Evolutionary conservation across 37 sponge, comb jelly and placozoan genomes (phyloP), one percentile per base, ranked within the genome.

Genomic region (Cliona cf. orientalis): DNA sequence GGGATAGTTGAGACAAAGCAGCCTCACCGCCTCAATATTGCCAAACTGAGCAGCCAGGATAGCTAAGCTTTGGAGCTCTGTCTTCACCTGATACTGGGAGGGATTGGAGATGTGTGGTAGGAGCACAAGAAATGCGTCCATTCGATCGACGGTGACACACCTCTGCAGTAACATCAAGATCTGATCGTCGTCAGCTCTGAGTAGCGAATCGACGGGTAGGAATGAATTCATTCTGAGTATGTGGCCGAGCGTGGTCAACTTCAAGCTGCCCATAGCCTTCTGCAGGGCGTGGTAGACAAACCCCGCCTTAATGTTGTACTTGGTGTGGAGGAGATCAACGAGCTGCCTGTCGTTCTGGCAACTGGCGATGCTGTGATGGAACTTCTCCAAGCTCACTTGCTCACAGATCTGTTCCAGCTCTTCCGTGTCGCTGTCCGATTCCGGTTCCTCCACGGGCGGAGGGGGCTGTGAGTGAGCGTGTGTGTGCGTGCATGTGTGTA

Each of bases 31-130:
- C 1, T 46, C 68, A 5, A 81, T 66, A 29, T 42, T 43, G 0
- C 83, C 91, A 33, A 80, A 31, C 42, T 91, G 91, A 0, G 91
- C 87, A 19, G 87, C 87, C 11, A 91, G 46, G 23, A 83, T 82
- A 2, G 87, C 79, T 29, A 81, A 67, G 37, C 76, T 79, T 64
- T 91, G 91, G 0, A 91, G 83, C 43, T 82, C 65, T 1, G 33
- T 66, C 60, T 78, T 81, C 23, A 55, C 70, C 43, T 61, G 49
- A 25, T 42, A n/a, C 0, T 53, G 44, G 11, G 66, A 45, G 5
- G 86, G 79, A 19, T 71, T 57, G 23, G 38, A 28, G 44, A 91
- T 73, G 77, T 91, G 76, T 11, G 82, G 75, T 17, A 91, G 83
- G 28, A 91, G 78, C 23, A 71, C 19, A 4, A 43, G 36, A 14